Evolutionary conservation across 2,113 vertebrate genomes (phyloP).

Genomic region (Chloroceryle aenea): DNA sequence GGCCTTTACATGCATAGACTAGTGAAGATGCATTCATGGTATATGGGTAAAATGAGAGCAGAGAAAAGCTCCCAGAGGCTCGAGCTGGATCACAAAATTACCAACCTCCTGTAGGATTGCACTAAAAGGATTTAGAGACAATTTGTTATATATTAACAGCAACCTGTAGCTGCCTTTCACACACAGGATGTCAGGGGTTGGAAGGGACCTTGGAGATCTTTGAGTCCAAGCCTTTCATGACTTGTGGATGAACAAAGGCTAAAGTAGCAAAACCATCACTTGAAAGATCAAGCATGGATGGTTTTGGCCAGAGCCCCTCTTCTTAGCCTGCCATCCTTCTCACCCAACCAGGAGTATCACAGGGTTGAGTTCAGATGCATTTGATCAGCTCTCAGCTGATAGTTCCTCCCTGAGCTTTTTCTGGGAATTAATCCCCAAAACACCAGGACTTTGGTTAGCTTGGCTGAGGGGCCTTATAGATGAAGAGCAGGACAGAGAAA

Average conservation of each 20-base stretch:
- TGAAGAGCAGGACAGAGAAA: constrained; percentile 28
- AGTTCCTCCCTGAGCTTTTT: constrained; percentile 10
- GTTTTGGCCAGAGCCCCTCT: neutral
- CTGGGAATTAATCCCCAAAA: constrained; percentile 43
- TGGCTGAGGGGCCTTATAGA: neutral
- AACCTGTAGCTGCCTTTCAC: neutral
- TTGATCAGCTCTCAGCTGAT: constrained; percentile 11
- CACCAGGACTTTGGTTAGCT: neutral
- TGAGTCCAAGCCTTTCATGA: neutral
- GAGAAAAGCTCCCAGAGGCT: neutral
- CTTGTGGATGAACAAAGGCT: neutral
- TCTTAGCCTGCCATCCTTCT: neutral
- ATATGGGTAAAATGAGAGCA: neutral
- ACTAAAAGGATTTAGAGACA: neutral
- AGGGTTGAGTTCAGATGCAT: neutral
- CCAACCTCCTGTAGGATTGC: neutral
- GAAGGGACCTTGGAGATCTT: no score
- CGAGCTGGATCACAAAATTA: neutral
- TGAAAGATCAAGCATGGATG: neutral
- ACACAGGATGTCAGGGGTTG: no score
- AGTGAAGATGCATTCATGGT: constrained; percentile 16
- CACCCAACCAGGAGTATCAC: neutral
- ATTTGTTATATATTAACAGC: neutral
- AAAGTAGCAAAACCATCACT: neutral
- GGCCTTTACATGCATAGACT: neutral